Percentiles rank a stretch among this genome's conserved stretches.
These are phyloP conservation scores for Carollia perspicillata DNA, from an alignment of 2,113 vertebrate genomes.

Conservation along the genomic window DNA sequence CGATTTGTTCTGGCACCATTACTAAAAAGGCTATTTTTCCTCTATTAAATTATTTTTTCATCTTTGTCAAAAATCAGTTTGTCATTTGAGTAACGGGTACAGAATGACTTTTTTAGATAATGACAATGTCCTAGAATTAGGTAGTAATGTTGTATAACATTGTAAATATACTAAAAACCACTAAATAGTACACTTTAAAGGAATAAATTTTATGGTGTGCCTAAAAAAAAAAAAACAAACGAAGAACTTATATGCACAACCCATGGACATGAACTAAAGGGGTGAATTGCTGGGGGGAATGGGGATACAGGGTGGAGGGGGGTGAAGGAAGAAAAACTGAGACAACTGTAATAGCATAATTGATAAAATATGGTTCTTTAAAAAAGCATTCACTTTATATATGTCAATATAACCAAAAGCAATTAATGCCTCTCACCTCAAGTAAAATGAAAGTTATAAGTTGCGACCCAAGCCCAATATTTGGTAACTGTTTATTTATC, in stretches of 20 bases:
- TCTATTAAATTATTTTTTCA: background rate
- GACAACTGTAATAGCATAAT: no score
- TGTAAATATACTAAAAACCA: background rate
- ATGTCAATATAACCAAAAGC: background rate
- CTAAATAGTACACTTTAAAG: background rate
- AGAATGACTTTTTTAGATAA: background rate
- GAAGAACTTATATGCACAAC: background rate
- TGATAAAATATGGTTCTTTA: no score
- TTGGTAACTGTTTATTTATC: background rate
- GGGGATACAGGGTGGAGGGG: no score
- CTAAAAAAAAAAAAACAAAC: background rate
- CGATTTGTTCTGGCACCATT: background rate
- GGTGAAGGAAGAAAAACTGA: no score
- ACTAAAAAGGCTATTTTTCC: background rate
- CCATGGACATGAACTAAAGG: no score
- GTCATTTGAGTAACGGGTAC: background rate
- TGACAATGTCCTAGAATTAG: background rate
- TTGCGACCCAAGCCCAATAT: background rate
- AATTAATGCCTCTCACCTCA: background rate
- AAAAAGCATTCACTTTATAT: background rate
- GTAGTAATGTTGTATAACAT: background rate
- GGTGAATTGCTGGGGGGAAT: no score
- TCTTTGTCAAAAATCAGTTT: background rate
- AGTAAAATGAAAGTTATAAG: background rate
- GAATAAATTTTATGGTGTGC: background rate